Conservation (phyloP, 37 sponge, comb jelly and placozoan species). For the Geodia barretti region DNA sequence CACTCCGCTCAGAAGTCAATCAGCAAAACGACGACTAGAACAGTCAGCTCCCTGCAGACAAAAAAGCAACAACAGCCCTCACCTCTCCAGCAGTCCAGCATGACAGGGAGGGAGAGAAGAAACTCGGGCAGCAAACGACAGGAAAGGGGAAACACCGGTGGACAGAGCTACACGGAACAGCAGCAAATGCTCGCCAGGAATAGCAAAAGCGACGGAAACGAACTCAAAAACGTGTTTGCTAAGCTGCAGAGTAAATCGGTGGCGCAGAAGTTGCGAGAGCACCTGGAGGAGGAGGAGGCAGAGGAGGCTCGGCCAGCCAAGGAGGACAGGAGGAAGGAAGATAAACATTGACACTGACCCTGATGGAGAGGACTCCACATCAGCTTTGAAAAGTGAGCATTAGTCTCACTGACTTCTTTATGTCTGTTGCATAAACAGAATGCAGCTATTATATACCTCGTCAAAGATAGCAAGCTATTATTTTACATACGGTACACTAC, state of each 20-base stretch:
- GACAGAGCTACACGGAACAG: background rate
- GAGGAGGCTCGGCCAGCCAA: background rate
- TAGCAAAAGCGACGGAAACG: background rate
- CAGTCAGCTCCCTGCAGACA: background rate
- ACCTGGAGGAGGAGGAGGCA: background rate
- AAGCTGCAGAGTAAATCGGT: slow-evolving; percentile 1
- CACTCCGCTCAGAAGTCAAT: background rate
- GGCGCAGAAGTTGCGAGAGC: background rate
- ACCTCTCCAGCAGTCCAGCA: background rate
- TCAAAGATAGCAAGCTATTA: no score
- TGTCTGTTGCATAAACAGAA: no score
- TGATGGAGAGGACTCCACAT: background rate
- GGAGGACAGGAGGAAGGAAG: background rate
- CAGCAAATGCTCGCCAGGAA: background rate
- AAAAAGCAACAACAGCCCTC: background rate
- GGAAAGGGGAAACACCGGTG: background rate
- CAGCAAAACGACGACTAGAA: background rate
- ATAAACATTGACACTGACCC: background rate
- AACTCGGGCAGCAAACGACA: background rate
- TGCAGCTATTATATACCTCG: no score
- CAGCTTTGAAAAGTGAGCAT: background rate
- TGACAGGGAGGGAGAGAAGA: background rate
- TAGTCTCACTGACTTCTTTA: no score
- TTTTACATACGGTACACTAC: no score
- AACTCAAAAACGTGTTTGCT: slow-evolving; percentile 8